Base-by-base conservation (phyloP, 2,888 invertebrate species). In the Drosophila imparisetae region DNA sequence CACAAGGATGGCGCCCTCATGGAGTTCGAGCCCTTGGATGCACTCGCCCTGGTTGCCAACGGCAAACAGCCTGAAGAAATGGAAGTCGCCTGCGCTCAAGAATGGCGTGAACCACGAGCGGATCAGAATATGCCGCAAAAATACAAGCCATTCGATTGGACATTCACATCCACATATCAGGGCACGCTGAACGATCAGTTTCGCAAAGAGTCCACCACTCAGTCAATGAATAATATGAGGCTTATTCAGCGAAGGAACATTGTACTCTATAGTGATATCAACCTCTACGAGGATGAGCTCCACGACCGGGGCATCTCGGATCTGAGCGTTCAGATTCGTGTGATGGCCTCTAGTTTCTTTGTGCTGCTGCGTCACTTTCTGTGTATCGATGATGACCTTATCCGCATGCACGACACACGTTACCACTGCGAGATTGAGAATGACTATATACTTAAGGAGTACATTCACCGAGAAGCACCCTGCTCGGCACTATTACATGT, bases 231-330 rank as follows among this genome's bases (percentile, higher is more conserved):
- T 92, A 94, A 98, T 85, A 97, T 98, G 82, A 95, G 97, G 91
- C 93, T 99, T 50, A 98, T 97, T 94, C 95, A 95, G 80, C 96
- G 96, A 85, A 99, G 99, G 84, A 96, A 96, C 91, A 99, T 99
- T 66, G 92, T 98, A 5, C 99, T 99, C 92, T 99, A 98, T 93
- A 96, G 98, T 83, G 98, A 99, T 92, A 93, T 99, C 38, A 96
- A 97, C 66, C 93, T 99, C 42, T 99, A 97, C 94, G 99, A 99
- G 94, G 99, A 99, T 94, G 99, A 99, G 93, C 93, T 99, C 53
- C 99, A 99, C 91, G 99, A 99, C 93, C 98, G 99, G 94, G 99
- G 99, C 21, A 96, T 97, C 64, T 97, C 99, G 2, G 96, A 96
- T 59, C 95, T 96, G 84, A 96, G 96, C 75, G 97, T 98, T 0